Evolutionary conservation across 2,797 vertebrate species (phyloP).

Genomic region (Ctenosaura bakeri): DNA sequence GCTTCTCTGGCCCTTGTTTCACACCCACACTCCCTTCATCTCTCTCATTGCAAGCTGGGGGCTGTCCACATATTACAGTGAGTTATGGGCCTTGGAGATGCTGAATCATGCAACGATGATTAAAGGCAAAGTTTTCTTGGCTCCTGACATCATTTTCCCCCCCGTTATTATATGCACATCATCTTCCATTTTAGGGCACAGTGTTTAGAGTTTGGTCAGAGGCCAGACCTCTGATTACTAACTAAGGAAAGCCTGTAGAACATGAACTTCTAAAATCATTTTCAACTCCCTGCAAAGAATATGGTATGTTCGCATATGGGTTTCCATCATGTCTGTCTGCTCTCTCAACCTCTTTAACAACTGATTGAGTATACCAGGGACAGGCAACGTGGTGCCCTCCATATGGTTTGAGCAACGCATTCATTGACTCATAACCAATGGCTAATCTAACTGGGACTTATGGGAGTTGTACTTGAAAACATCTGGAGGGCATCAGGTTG

Average conservation of each 20-base stretch:
- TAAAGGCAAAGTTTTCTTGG: slow-evolving; percentile 5
- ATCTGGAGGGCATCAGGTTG: not conserved
- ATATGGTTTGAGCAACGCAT: not conserved
- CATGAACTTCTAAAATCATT: not conserved
- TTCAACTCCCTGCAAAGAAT: not conserved
- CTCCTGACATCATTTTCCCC: not conserved
- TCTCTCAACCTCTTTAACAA: not conserved
- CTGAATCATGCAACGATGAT: not conserved
- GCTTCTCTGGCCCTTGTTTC: not conserved
- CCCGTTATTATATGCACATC: not conserved
- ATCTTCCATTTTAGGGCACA: not conserved
- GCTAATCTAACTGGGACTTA: not conserved
- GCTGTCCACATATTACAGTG: not conserved
- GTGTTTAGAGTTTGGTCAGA: not conserved
- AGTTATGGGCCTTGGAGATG: not conserved
- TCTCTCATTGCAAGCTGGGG: not conserved
- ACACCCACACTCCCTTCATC: not conserved
- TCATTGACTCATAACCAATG: not conserved
- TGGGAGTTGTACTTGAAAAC: not conserved
- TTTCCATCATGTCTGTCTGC: not conserved
- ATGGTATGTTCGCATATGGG: not conserved
- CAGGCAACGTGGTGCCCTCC: not conserved
- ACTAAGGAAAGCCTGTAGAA: not conserved
- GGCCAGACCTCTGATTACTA: not conserved
- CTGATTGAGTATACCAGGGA: not conserved